phyloP scores from a whole-genome alignment of 2,888 invertebrate species.

The Sylvicola cinctus region DNA sequence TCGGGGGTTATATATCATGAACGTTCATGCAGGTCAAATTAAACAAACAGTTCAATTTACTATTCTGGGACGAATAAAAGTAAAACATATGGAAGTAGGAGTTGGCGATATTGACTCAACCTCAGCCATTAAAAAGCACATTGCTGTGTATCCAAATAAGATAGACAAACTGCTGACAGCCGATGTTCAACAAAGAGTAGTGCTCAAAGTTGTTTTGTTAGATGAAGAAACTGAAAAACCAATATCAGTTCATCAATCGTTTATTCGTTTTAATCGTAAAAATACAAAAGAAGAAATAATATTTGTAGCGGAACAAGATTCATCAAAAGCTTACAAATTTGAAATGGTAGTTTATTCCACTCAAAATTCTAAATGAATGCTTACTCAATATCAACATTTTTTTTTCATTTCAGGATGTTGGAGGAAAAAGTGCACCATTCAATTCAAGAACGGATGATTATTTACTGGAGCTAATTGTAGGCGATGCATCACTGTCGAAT shows the following conservation, averaged over 20 bases:
- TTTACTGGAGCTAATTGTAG: constrained; percentile 64
- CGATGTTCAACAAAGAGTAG: constrained; percentile 76
- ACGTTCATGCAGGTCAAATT: constrained; percentile 45
- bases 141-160: constrained; percentile 52
- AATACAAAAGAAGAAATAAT: constrained; percentile 63
- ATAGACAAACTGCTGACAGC: constrained; percentile 49
- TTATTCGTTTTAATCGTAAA: constrained; percentile 52
- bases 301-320: constrained; percentile 82
- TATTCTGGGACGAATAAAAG: constrained; percentile 53
- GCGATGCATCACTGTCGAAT: constrained; percentile 78
- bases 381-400: constrained; percentile 4
- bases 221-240: constrained; percentile 46
- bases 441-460: constrained; percentile 56
- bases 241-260: constrained; percentile 68
- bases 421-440: constrained; percentile 58
- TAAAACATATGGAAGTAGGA: constrained; percentile 66
- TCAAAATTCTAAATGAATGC: constrained; percentile 13
- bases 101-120: constrained; percentile 81
- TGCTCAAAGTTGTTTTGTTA: constrained; percentile 57
- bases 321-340: constrained; percentile 59
- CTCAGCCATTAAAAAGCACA: constrained; percentile 55
- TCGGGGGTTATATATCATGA: constrained; percentile 69
- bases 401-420: constrained; percentile 40
- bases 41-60: constrained; percentile 40
- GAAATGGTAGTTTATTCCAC: too few relatives aligned